Evolutionary conservation across 2,888 invertebrate species (phyloP), one percentile per base, ranked within the genome.

Genomic region (Caenorhabditis sp.): DNA sequence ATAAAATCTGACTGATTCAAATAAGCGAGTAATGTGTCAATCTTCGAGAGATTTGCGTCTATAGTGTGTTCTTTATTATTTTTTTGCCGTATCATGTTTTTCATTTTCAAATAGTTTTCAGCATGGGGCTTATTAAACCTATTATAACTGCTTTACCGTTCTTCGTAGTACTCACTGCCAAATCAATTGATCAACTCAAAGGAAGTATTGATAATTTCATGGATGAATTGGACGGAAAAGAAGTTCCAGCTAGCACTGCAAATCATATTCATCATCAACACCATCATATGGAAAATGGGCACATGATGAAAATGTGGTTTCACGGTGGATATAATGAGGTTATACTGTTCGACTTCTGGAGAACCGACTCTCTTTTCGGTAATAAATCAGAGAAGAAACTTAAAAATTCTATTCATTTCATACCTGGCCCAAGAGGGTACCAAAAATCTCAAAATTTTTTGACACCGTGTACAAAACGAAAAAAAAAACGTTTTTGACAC

Each of bases 241-340:
- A 53, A 64, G 10, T 37, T 21, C 5, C 31, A 36, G 26, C 55
- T 21, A 43, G 10, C 21, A 57, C 2, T n/a, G 43, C 26, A 24
- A 24, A 37, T 43, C 63, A 62, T 23, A 27, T 17, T 59, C 68
- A 68, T 62, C 27, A 24, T 23, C 58, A 68, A 53, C 27, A 24
- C 17, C 24, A 43, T 24, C 21, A 27, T 49, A 23, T 37, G 37
- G 37, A 49, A 58, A 17, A 14, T 27, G 76, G 76, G 5, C 81
- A 82, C 60, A 69, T 76, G 69, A 86, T 86, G 87, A 83, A 83
- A 66, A 88, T 87, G 86, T 87, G 79, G 77, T 87, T 87, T 66
- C 86, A 87, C 65, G 83, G 83, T 43, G 86, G 86, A 8, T 81
- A 59, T 61, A 76, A 81, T 21, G 87, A 87, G 71, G 83, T 86